Percentiles rank a stretch among this genome's conserved stretches.
phyloP scores from a whole-genome alignment of 2,797 vertebrate species.

The Ataeniobius toweri region DNA sequence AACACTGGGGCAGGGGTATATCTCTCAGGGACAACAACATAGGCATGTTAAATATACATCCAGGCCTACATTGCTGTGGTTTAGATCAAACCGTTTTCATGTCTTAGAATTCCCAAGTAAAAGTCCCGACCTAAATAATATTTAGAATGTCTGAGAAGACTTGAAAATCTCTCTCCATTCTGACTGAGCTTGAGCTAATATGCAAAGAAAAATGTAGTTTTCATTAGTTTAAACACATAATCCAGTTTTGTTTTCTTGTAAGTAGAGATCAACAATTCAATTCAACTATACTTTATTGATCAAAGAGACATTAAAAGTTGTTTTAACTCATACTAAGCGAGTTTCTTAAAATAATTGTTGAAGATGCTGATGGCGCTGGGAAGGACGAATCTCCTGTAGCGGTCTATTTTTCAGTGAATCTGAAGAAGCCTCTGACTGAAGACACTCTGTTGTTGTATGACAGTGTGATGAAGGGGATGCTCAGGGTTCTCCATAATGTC shows the following conservation, averaged over 20 bases:
- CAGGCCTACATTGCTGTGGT: background rate
- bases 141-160: background rate
- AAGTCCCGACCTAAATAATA: background rate
- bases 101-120: background rate
- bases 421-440: no score
- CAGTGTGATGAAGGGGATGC: no score
- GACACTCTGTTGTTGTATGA: no score
- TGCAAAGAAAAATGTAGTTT: background rate
- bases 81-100: background rate
- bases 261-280: background rate
- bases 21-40: background rate
- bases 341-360: no score
- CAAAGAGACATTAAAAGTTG: no score
- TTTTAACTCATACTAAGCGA: no score
- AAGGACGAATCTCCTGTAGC: no score
- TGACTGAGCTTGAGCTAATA: background rate
- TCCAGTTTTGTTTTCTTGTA: background rate
- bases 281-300: no score
- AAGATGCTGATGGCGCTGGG: no score
- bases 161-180: background rate
- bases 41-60: no score
- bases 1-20: background rate
- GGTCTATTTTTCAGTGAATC: no score
- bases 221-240: background rate
- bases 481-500: no score